Percentiles rank a stretch among this genome's conserved stretches.
Evolutionary conservation across 2,888 invertebrate genomes (phyloP).

Genomic region (Hirtodrosophila histrioides): DNA sequence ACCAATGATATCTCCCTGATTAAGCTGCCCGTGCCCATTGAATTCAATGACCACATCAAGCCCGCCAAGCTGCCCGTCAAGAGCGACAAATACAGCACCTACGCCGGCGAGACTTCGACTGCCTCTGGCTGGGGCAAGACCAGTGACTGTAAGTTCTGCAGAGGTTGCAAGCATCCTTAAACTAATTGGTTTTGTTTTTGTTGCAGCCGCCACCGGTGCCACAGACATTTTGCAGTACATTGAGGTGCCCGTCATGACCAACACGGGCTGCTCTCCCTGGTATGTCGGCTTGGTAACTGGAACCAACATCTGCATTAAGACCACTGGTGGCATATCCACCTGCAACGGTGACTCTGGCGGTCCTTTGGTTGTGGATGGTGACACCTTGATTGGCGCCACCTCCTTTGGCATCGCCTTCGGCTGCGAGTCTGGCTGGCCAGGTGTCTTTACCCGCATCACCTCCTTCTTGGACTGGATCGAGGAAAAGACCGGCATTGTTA

Average conservation of each 20-base stretch:
- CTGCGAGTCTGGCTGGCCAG: slow-evolving; percentile 81
- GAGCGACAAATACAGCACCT: slow-evolving; percentile 46
- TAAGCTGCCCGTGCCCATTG: slow-evolving; percentile 81
- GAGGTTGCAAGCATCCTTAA: no score
- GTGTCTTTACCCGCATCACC: slow-evolving; percentile 81
- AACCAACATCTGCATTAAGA: slow-evolving; percentile 76
- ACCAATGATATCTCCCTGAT: slow-evolving; percentile 85
- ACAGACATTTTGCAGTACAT: slow-evolving; percentile 70
- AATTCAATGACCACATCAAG: slow-evolving; percentile 73
- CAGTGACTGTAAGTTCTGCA: slow-evolving; percentile 65
- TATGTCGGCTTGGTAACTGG: slow-evolving; percentile 49
- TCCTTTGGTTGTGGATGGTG: slow-evolving; percentile 73
- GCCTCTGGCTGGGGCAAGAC: slow-evolving; percentile 82
- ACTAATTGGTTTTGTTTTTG: background rate
- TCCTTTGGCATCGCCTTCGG: slow-evolving; percentile 81
- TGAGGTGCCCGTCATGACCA: slow-evolving; percentile 62
- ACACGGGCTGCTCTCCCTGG: slow-evolving; percentile 65
- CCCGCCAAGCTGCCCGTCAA: slow-evolving; percentile 70
- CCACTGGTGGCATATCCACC: slow-evolving; percentile 71
- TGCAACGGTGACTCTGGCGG: slow-evolving; percentile 57
- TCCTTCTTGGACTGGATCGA: slow-evolving; percentile 64
- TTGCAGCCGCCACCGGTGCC: slow-evolving; percentile 46
- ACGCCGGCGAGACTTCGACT: slow-evolving; percentile 44
- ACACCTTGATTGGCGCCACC: slow-evolving; percentile 77
- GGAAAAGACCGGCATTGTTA: background rate